These are phyloP conservation scores for Onychorhynchus coronatus DNA, from an alignment of 2,113 vertebrate species.

Conservation along the genomic window DNA sequence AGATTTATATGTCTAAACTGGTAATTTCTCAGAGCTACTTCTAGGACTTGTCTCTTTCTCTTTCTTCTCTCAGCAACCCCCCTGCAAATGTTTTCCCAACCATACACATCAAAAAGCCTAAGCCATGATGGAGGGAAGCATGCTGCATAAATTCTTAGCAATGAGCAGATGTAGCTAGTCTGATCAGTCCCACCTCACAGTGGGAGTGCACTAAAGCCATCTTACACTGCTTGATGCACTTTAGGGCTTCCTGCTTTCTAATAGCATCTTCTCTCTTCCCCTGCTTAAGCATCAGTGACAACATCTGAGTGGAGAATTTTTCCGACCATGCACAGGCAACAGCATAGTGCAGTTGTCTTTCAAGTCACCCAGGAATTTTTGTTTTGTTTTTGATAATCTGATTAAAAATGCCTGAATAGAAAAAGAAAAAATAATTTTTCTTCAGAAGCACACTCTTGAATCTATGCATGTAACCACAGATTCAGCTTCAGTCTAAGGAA, in stretches of 20 bases:
- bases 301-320: not conserved
- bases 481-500: not conserved
- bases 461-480: not conserved
- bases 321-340: not conserved
- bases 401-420: not conserved
- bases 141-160: not conserved
- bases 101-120: not conserved
- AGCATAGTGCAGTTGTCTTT: not conserved
- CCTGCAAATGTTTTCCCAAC: not conserved
- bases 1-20: not conserved
- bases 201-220: not conserved
- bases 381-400: not conserved
- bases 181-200: not conserved
- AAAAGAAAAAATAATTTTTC: not conserved
- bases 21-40: not conserved
- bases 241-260: not conserved
- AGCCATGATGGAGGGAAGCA: not conserved
- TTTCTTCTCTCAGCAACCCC: not conserved
- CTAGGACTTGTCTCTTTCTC: not conserved
- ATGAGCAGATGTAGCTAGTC: not conserved
- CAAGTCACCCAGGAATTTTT: not conserved
- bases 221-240: not conserved
- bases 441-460: not conserved
- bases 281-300: not conserved
- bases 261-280: not conserved